Base-by-base conservation (phyloP, 2,113 vertebrate genomes). In the Corythoichthys haematopterus region DNA sequence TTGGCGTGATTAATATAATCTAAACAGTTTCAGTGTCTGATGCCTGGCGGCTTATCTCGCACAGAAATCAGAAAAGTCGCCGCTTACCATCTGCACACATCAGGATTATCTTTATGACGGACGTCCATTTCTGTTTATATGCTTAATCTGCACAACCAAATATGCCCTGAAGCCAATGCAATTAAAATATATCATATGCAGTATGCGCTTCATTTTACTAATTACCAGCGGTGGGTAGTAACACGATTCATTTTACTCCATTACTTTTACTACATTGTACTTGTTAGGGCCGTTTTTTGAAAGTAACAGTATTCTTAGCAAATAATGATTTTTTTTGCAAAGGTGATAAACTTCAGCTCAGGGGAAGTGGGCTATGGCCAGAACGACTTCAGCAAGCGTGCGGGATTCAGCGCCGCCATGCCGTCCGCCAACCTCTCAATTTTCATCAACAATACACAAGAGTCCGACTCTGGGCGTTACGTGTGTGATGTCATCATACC, bases 401-500 rank as follows among this genome's bases (percentile, higher is more conserved):
- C 89, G 38, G 90, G 93, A 33, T 94, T 99, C 80, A 84, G 91
- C 3, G 64, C 91, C 72, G 2, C 87, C 10, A 82, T 93, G 89
- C 81, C 84, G 13, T 91, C 81, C 0, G 81, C 72, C 74, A 97
- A 98, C 53, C 83, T 97, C 81, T 98, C 96, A 0, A 84, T 99
- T 76, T 72, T 85, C 74, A 93, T 98, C 89, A 93, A 94, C 50
- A 75, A 86, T 81, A 94, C 94, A 0, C 91, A 71, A 71, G 94
- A 97, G 80, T 74, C 75, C 0, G 95, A 98, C 83, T 93, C 95
- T 0, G 95, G 95, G 0, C 88, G 77, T 66, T 97, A 96, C 83
- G 70, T 84, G 55, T 97, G 94, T 80, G 90, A 85, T 0, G 93
- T 99, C 72, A 91, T 94, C 11, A 83, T 94, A 80, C 78, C 75